Base-by-base conservation (phyloP, 2,113 vertebrate genomes). In the Desmodus rotundus region DNA sequence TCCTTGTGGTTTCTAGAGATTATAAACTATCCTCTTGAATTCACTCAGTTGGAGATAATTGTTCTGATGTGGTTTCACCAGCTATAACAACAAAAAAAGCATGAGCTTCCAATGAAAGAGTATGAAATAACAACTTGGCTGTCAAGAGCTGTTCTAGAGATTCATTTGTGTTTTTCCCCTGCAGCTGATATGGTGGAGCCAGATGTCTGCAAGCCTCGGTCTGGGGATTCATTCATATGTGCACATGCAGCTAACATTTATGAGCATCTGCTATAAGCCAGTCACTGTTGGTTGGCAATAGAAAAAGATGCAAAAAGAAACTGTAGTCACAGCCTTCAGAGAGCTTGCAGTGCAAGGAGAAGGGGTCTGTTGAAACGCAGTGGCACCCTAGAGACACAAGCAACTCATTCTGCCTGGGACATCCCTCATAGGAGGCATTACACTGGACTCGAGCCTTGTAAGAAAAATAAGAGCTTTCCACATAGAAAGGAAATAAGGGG, bases 71-170 rank as follows among this genome's bases (percentile, higher is more conserved):
- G 16, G 45, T 82, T 93, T 94, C 28, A 36, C 6, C 52, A 87
- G 43, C 12, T 61, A 47, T 38, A 83, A 76, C 41, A 93, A 85
- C 65, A 80, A 68, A 54, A 54, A 94, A 80, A 63, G 41, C 1
- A 2, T 43, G 17, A 36, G 14, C 28, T 50, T 63, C 83, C 52
- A n/a, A 24, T 31, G 52, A 68, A 67, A 80, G 12, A 50, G 15
- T 14, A 45, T 65, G 89, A 97, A 77, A 94, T 84, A 96, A 63
- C 58, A 68, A 87, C 43, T 94, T 82, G 31, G 36, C 70, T 93
- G 50, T 80, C 73, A 83, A 92, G 65, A 93, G 33, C 83, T 83
- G 26, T 74, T 83, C 41, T 65, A 54, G 63, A 93, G n/a, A 77
- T 33, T 82, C 65, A 56, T 89, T 87, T 80, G 68, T 52, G 54